Percentiles rank a stretch among this genome's conserved stretches.
Evolutionary conservation across 2,888 invertebrate genomes (phyloP).

Genomic region (Rhogogaster chlorosoma): DNA sequence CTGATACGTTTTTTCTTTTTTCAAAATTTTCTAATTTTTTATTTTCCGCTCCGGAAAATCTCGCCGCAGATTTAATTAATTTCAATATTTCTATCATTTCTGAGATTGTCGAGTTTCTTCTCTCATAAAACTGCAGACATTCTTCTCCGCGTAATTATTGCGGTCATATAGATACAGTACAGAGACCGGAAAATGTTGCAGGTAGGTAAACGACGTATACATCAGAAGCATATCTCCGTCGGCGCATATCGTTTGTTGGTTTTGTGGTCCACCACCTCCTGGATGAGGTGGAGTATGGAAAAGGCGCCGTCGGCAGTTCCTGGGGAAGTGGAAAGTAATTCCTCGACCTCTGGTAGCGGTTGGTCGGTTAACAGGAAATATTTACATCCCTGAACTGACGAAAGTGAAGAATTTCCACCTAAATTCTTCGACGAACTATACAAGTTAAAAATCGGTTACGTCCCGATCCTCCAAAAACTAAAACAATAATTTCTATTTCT

Average conservation of each 20-base stretch:
- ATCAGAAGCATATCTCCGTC: constrained; percentile 53
- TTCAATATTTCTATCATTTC: not conserved
- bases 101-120: not conserved
- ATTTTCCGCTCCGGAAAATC: not conserved
- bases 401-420: constrained; percentile 14
- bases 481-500: not conserved
- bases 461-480: not conserved
- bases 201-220: constrained; percentile 20
- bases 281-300: constrained; percentile 12
- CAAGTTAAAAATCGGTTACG: not conserved
- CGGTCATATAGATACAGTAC: not conserved
- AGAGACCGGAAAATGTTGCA: constrained; percentile 11
- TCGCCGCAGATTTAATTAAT: not conserved
- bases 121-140: not conserved
- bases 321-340: constrained; percentile 20
- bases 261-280: constrained; percentile 71
- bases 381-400: not conserved
- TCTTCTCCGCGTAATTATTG: not conserved
- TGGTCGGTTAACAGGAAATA: constrained; percentile 14
- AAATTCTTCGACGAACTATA: not conserved
- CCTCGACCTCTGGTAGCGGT: constrained; percentile 23
- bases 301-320: constrained; percentile 32
- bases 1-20: not conserved
- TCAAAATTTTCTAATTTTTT: not conserved
- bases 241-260: constrained; percentile 73